Conservation (phyloP, 2,113 vertebrate genomes). For the Thamnophis sirtalis region DNA sequence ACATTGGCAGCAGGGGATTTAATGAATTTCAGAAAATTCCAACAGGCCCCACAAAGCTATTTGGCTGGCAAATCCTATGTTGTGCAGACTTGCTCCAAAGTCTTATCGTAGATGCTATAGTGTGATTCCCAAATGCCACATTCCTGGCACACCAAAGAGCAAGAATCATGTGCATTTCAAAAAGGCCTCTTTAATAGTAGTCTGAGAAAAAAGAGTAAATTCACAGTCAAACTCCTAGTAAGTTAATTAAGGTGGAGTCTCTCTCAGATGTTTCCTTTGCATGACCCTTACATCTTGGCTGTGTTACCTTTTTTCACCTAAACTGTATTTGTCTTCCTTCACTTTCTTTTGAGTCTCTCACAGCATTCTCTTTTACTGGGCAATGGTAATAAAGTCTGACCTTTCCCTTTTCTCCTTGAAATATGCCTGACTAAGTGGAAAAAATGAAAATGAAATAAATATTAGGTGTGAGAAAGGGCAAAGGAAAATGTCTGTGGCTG, state of each 20-base stretch:
- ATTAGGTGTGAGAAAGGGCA: not conserved
- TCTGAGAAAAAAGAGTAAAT: not conserved
- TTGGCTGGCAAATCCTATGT: not conserved
- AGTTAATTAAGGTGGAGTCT: not conserved
- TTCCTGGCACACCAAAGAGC: not conserved
- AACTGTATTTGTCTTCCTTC: not conserved
- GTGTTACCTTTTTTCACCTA: not conserved
- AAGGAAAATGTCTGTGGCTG: not conserved
- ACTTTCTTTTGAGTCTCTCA: not conserved
- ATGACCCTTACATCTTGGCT: not conserved
- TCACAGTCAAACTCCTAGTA: not conserved
- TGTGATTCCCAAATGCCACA: not conserved
- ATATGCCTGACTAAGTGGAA: not conserved
- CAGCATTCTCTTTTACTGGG: not conserved
- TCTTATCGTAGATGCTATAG: not conserved
- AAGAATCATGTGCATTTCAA: not conserved
- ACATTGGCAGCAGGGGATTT: not conserved
- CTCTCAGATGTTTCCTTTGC: not conserved
- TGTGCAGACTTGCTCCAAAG: not conserved
- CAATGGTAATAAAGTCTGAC: not conserved
- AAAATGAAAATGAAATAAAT: not conserved
- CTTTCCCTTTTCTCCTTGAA: not conserved
- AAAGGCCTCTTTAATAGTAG: not conserved
- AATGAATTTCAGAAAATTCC: not conserved
- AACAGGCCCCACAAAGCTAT: not conserved